Percentiles rank a stretch among this genome's conserved stretches.
phyloP scores from a whole-genome alignment of 2,888 invertebrate genomes.

The Pterostichus niger region DNA sequence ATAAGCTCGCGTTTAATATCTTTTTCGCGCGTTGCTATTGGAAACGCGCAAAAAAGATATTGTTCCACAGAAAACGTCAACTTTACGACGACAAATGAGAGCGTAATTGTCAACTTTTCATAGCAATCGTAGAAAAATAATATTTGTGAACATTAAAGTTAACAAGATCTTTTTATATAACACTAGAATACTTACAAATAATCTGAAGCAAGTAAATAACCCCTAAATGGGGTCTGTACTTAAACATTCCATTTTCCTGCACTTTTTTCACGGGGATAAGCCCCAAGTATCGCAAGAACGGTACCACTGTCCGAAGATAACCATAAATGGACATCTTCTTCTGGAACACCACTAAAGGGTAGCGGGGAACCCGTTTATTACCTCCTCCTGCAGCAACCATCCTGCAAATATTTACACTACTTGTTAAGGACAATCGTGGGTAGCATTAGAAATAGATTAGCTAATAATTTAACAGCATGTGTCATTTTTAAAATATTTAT shows the following conservation, averaged over 20 bases:
- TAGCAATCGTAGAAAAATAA: too few relatives aligned
- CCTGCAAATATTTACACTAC: neutral
- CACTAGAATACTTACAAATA: constrained; percentile 14
- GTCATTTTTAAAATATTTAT: too few relatives aligned
- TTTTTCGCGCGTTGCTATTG: too few relatives aligned
- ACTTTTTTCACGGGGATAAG: neutral
- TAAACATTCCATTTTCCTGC: neutral
- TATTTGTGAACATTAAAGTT: too few relatives aligned
- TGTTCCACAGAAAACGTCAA: too few relatives aligned
- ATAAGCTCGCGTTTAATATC: too few relatives aligned
- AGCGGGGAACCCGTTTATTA: neutral
- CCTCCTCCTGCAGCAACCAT: neutral
- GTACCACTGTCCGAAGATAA: neutral
- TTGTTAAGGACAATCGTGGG: neutral
- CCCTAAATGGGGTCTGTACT: constrained; percentile 7
- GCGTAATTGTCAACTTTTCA: too few relatives aligned
- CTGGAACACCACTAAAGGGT: neutral
- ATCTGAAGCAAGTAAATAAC: constrained; percentile 11
- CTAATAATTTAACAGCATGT: neutral
- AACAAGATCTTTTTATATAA: too few relatives aligned
- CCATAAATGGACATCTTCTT: constrained; percentile 2
- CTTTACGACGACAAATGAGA: too few relatives aligned
- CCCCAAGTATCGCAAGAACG: neutral
- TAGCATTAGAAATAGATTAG: constrained; percentile 23
- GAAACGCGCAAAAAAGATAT: too few relatives aligned